phyloP scores from a whole-genome alignment of 1,140 invertebrate species.

The Phenacoccus solenopsis region DNA sequence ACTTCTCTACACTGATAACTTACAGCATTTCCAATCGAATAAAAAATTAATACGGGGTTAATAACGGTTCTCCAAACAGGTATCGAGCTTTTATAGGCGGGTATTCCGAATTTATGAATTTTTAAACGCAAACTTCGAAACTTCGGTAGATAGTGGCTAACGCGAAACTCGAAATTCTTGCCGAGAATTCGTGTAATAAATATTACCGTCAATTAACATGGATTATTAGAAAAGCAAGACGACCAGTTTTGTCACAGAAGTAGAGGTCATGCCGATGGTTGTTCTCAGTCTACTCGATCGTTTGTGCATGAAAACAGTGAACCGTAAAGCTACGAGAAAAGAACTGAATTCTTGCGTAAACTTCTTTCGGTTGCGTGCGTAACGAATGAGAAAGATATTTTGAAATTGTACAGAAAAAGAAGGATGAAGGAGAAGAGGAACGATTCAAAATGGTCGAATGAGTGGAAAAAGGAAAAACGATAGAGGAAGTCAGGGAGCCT shows the following conservation, averaged over 20 bases:
- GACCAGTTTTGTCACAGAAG: not conserved
- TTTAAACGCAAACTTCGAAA: too few species aligned
- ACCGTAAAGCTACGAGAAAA: slow-evolving; percentile 9
- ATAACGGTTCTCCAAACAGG: too few species aligned
- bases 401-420: slow-evolving; percentile 9
- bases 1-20: too few species aligned
- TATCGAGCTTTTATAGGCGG: too few species aligned
- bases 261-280: slow-evolving; percentile 14
- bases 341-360: slow-evolving; percentile 17
- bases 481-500: not conserved
- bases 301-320: slow-evolving; percentile 15
- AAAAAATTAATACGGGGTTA: too few species aligned
- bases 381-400: slow-evolving; percentile 16
- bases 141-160: too few species aligned
- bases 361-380: slow-evolving; percentile 14
- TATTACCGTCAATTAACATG: not conserved
- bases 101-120: too few species aligned
- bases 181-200: too few species aligned
- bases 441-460: not conserved
- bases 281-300: not conserved
- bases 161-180: too few species aligned
- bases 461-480: not conserved
- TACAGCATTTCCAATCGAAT: too few species aligned
- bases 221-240: not conserved
- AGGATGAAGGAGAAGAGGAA: not conserved